A percentile compares a stretch with the other conserved stretches of the same genome.
Evolutionary conservation across 2,113 vertebrate species (phyloP).

Genomic region (Xerus inauris): DNA sequence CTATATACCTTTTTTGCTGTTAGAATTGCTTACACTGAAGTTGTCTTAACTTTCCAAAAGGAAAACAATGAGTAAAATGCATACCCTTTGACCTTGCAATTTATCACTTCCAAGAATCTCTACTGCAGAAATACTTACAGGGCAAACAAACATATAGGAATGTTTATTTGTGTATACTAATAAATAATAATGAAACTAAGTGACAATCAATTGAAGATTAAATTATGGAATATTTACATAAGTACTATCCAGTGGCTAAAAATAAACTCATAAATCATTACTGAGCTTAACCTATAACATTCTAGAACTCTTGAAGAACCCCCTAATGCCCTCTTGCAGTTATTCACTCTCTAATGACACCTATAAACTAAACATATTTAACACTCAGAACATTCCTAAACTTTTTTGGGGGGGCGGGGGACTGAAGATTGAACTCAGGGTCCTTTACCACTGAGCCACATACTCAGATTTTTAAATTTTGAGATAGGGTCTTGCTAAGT

Average conservation of each 20-base stretch:
- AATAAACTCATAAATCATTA: conserved; percentile 26
- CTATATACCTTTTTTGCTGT: not conserved
- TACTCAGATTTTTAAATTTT: too few relatives aligned
- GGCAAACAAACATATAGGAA: conserved; percentile 29
- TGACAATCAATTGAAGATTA: conserved; percentile 46
- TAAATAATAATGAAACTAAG: conserved; percentile 46
- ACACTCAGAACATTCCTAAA: not conserved
- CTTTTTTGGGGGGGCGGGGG: not conserved
- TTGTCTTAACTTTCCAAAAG: conserved; percentile 42
- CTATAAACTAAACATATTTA: not conserved
- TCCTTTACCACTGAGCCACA: too few relatives aligned
- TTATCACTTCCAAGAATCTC: conserved; percentile 55
- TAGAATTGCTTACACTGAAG: conserved; percentile 21
- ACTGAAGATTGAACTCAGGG: too few relatives aligned
- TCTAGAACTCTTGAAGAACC: not conserved
- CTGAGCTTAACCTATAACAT: not conserved
- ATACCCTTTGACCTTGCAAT: conserved; percentile 16
- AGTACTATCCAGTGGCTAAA: conserved; percentile 52
- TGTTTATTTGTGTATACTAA: conserved; percentile 32
- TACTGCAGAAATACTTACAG: conserved; percentile 58
- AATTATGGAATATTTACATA: not conserved
- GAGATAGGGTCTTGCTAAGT: too few relatives aligned
- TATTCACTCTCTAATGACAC: not conserved
- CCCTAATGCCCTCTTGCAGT: not conserved
- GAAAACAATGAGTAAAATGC: conserved; percentile 56